A percentile compares a stretch with the other conserved stretches of the same genome.
Conservation (phyloP, 2,888 invertebrate genomes). For the Pantelozetes paolii region DNA sequence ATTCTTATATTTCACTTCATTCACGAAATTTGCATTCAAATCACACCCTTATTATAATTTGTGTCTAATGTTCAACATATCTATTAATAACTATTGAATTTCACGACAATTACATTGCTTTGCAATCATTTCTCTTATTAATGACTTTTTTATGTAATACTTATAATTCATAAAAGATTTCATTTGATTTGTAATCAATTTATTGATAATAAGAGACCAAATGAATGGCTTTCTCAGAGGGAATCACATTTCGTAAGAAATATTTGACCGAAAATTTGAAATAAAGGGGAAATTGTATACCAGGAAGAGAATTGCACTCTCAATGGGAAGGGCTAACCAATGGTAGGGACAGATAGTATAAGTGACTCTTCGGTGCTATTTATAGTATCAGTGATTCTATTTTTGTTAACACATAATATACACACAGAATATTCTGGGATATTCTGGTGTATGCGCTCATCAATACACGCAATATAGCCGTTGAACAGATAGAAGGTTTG, state of each 20-base stretch:
- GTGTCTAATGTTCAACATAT: no score
- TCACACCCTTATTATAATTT: no score
- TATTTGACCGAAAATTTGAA: neutral
- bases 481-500: neutral
- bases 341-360: neutral
- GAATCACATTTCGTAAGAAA: neutral
- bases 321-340: neutral
- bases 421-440: conserved; percentile 16
- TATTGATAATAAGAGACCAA: no score
- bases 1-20: no score
- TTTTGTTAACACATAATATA: conserved; percentile 12
- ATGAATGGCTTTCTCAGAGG: neutral
- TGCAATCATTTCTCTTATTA: no score
- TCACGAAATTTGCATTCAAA: no score
- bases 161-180: neutral
- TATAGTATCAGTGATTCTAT: conserved; percentile 34
- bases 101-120: no score
- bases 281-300: neutral
- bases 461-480: neutral
- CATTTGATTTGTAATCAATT: neutral
- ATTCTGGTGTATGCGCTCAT: conserved; percentile 14
- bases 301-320: conserved; percentile 3
- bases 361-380: neutral
- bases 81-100: no score
- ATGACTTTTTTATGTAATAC: neutral